Evolutionary conservation across 64 coral and sea anemone genomes (phyloP), one percentile per base, ranked within the genome.

Genomic region (Porites lutea): DNA sequence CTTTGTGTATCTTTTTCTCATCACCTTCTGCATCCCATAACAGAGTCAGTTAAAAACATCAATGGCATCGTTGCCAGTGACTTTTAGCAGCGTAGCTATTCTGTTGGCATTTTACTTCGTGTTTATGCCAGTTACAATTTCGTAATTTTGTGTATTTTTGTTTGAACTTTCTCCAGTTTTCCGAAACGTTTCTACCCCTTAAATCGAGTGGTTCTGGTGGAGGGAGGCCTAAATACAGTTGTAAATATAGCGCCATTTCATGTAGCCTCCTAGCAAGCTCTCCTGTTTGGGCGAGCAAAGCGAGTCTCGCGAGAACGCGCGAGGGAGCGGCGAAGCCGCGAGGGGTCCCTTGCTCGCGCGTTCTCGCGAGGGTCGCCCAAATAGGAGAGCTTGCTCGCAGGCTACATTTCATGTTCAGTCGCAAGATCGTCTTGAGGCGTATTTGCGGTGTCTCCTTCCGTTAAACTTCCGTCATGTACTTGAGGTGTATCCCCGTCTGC

Each of bases 121-220:
- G 19, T 13, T 57, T 86, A 92, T 12, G 3, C 82, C 90, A 3
- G 79, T 92, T 74, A 79, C 90, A 47, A 92, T 64, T 75, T 72
- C 78, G 52, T 85, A 85, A 74, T 86, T 37, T 86, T 11, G 18
- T 43, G 23, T 11, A 92, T 45, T 13, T 15, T 58, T 86, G 90
- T 58, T 75, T 82, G 65, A 82, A 91, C 75, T 83, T 83, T 65
- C 74, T 82, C 89, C 79, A 82, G 8, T 82, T 91, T 37, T 37
- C 37, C 55, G 13, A 37, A 37, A 37, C 4, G 79, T 18, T 91
- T n/a, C 79, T 79, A 55, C 74, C 19, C 27, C 13, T 52, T 14
- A 92, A 52, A 45, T 90, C 19, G 66, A 80, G 75, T 54, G 88
- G 59, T 62, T 90, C 74, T 18, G 76, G 89, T 22, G 77, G 77